Base-by-base conservation (phyloP, 2,113 vertebrate genomes). In the Lathamus discolor region DNA sequence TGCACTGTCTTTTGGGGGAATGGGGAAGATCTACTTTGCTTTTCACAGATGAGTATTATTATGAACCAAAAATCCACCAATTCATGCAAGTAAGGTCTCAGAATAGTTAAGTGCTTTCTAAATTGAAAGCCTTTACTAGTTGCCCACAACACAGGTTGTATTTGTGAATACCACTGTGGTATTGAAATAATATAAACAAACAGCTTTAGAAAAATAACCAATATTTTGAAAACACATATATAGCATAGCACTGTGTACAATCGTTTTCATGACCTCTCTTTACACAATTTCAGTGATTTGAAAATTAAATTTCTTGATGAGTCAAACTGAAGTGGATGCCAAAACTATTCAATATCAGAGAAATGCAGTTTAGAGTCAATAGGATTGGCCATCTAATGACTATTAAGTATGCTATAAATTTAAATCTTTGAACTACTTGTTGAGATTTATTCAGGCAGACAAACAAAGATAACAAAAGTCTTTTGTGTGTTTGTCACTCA, bases 391-490 rank as follows among this genome's bases (percentile, higher is more conserved):
- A 83, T 97, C 98, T 98, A 98, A 98, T 98, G 97, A 97, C 80
- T 85, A 98, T 98, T 98, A 98, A 98, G 97, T 98, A 97, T 97
- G 98, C 97, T 98, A 98, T 98, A 98, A 98, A 98, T 98, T 98
- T 98, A 98, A 98, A 98, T 98, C 98, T 98, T 98, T 98, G 97
- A 98, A 98, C 97, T 98, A 98, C 98, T 98, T 98, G 98, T 98
- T 98, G 97, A 98, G 98, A 98, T 98, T 98, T 98, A 98, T 98
- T 98, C 98, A 98, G 97, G 98, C 98, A 98, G 98, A 98, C 98
- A 98, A 98, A 98, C 98, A 98, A 98, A 98, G 98, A 98, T 98
- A 98, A 98, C 98, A 98, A 98, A 98, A 98, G 98, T 97, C 98
- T 98, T 98, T 98, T 98, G 98, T 98, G 96, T 96, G 66, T 98